Evolutionary conservation across 2,113 vertebrate species (phyloP).

Genomic region (Pica pica): DNA sequence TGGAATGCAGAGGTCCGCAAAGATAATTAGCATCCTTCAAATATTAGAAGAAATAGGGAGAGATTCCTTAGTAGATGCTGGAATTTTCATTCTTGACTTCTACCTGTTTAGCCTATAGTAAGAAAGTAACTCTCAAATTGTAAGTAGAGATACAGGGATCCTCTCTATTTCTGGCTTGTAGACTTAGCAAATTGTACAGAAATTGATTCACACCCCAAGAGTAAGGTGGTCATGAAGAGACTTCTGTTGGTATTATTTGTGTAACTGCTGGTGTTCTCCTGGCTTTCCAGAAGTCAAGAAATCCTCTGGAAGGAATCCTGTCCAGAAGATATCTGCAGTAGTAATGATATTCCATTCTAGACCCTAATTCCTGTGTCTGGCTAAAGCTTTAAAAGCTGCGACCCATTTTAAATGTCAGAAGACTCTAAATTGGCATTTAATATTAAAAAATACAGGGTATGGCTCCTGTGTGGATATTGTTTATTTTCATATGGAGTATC

Average conservation of each 20-base stretch:
- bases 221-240: neutral
- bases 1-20: neutral
- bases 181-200: neutral
- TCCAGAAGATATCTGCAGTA: neutral
- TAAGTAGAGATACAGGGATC: neutral
- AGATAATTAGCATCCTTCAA: neutral
- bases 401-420: neutral
- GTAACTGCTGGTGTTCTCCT: neutral
- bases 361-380: neutral
- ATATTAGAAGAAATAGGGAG: neutral
- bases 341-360: neutral
- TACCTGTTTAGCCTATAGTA: neutral
- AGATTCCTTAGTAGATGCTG: neutral
- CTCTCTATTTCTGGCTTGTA: neutral
- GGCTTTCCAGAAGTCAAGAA: neutral
- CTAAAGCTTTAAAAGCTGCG: neutral
- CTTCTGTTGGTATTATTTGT: neutral
- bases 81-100: neutral
- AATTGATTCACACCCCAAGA: neutral
- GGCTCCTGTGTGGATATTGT: neutral
- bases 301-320: neutral
- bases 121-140: neutral
- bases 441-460: neutral
- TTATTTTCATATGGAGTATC: neutral
- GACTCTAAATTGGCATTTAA: neutral